Evolutionary conservation across 2,888 invertebrate genomes (phyloP), one percentile per base, ranked within the genome.

Genomic region (Taphrorychus bicolor): DNA sequence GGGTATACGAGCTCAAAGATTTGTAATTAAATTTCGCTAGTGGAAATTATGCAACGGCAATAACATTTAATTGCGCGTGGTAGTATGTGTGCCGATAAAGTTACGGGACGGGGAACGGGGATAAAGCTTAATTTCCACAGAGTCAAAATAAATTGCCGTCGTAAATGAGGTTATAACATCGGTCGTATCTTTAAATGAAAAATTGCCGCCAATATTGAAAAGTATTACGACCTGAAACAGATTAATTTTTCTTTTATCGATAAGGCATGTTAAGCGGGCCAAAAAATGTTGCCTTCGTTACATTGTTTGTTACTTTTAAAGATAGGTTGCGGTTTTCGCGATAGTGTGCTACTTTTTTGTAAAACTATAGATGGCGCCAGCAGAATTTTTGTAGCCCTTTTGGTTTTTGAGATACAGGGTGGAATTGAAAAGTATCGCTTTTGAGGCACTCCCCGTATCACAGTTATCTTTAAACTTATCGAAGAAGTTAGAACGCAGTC

Each of bases 11-110:
- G 45, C 7, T 45, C 45, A 45, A 45, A 45, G 16, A 17, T 45
- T 45, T 45, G 14, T 45, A 45, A 45, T 45, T 45, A 45, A 45
- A 45, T 45, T 17, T 45, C 45, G 9, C 45, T 45, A 16, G 7
- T 45, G 16, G 45, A 45, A 45, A 16, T 45, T 45, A 45, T 45
- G 45, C 45, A 45, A 45, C 11, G 16, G 45, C 45, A 45, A 45
- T 45, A 45, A 45, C 45, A 17, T 45, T 45, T 45, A 45, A 45
- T 45, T 45, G 45, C 45, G 5, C 16, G 17, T 17, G 16, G 45
- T 16, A 16, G 17, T 45, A 45, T 45, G 45, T 45, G 17, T 17
- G 45, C 14, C 17, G 45, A 45, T 45, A 45, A 45, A 45, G 17
- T 16, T 14, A 17, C 14, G 45, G 14, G 32, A 32, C 11, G 11